A percentile compares a stretch with the other conserved stretches of the same genome.
These are phyloP conservation scores for Leptothorax acervorum DNA, from an alignment of 2,888 invertebrate species.

Conservation along the genomic window DNA sequence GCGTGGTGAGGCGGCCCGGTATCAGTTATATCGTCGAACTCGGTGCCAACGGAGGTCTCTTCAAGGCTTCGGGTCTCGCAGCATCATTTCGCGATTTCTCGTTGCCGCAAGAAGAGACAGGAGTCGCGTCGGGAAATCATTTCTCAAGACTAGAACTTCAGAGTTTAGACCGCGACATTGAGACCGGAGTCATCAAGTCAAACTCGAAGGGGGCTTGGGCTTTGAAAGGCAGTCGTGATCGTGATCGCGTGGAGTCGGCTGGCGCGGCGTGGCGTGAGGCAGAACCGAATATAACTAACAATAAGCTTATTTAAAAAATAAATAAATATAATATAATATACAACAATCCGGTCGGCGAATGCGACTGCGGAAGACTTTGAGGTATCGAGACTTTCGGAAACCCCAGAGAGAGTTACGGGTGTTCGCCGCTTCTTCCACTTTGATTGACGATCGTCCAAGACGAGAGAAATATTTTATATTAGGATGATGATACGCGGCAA, in stretches of 20 bases:
- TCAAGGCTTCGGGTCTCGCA: background rate
- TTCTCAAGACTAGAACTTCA: background rate
- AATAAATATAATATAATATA: background rate
- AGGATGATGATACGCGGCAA: conserved; percentile 2
- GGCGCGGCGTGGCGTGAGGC: too few species aligned
- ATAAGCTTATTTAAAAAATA: background rate
- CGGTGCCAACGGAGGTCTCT: conserved; percentile 78
- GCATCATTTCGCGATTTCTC: conserved; percentile 1
- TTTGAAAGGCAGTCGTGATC: background rate
- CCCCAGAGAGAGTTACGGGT: background rate
- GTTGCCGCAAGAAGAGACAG: background rate
- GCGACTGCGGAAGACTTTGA: background rate
- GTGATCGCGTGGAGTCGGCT: background rate
- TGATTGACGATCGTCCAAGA: background rate
- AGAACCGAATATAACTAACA: background rate
- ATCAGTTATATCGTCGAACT: conserved; percentile 80
- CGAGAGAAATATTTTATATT: background rate
- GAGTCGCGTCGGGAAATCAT: background rate
- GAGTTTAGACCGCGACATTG: background rate
- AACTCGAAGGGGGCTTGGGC: background rate
- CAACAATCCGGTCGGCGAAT: conserved; percentile 5
- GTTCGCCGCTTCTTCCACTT: background rate
- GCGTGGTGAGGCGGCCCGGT: conserved; percentile 77
- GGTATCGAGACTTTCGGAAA: background rate
- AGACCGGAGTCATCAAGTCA: background rate